Conservation (phyloP, 2,888 invertebrate genomes). For the Protophormia terraenovae region DNA sequence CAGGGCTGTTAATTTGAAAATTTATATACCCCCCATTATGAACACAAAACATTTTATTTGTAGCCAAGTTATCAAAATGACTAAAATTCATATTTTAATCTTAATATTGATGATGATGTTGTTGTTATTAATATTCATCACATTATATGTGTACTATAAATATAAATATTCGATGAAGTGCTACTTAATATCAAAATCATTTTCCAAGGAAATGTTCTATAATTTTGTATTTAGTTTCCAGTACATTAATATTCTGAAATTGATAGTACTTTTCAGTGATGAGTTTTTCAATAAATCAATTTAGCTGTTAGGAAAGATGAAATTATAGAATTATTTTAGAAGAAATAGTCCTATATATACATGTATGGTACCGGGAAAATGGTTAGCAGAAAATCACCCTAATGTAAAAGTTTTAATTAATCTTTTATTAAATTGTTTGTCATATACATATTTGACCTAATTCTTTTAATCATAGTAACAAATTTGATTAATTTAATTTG, state of each 20-base stretch:
- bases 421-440: too few relatives aligned
- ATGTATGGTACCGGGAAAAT: too few relatives aligned
- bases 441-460: too few relatives aligned
- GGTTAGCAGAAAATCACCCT: too few relatives aligned
- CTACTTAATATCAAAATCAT: not conserved
- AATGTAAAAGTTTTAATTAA: too few relatives aligned
- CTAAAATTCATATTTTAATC: not conserved
- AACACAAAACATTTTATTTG: not conserved
- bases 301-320: too few relatives aligned
- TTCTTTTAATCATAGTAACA: not conserved
- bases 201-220: not conserved
- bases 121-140: not conserved
- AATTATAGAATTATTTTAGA: too few relatives aligned
- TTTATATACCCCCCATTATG: not conserved
- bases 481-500: not conserved
- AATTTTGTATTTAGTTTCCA: not conserved
- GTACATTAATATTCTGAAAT: not conserved
- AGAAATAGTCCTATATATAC: too few relatives aligned
- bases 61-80: not conserved
- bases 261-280: not conserved
- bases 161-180: not conserved
- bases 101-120: not conserved
- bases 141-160: not conserved
- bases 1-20: not conserved
- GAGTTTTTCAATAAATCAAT: too few relatives aligned